These are phyloP conservation scores for Castor canadensis DNA, from an alignment of 2,113 vertebrate genomes.

Conservation along the genomic window DNA sequence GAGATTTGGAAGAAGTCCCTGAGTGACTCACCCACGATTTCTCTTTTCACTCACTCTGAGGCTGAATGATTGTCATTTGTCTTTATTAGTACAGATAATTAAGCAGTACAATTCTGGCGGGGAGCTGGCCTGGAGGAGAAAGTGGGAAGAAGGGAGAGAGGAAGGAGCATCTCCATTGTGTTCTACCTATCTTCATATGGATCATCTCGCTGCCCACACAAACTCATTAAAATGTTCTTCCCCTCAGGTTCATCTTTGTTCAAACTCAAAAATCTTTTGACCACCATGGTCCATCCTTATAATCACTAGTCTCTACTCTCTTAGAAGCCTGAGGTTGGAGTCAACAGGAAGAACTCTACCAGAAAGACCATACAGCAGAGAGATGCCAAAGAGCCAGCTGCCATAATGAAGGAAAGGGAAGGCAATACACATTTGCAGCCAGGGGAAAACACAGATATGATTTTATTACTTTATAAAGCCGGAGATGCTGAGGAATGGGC, in stretches of 20 bases:
- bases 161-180: not conserved
- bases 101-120: constrained; percentile 2
- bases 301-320: not conserved
- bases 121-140: not conserved
- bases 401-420: not conserved
- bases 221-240: not conserved
- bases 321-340: not conserved
- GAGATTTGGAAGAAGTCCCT: constrained; percentile 58
- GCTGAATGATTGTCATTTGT: constrained; percentile 41
- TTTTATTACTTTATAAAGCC: not conserved
- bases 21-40: constrained; percentile 42
- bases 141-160: not conserved
- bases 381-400: not conserved
- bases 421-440: not conserved
- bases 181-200: not conserved
- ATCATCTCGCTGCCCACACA: not conserved
- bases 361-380: not conserved
- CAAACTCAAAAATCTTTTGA: not conserved
- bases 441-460: not conserved
- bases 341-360: not conserved
- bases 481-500: not conserved
- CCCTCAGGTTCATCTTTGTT: not conserved
- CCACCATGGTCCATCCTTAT: not conserved
- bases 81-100: constrained; percentile 61
- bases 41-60: constrained; percentile 47